phyloP scores from a whole-genome alignment of 2,888 invertebrate genomes.

The Fragum fragum region DNA sequence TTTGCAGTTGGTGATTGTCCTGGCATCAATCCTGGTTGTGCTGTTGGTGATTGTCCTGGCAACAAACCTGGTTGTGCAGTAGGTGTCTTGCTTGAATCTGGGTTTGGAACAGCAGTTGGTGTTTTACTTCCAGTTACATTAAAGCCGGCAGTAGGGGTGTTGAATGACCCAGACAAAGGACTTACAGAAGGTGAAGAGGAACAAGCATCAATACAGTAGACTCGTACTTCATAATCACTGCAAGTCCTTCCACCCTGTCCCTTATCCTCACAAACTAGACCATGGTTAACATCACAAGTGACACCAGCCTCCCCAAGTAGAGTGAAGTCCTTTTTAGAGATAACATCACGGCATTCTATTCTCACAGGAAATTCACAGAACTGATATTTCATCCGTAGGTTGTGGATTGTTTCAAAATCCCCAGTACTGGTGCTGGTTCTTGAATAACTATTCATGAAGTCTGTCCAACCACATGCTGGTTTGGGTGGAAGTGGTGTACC shows the following conservation, averaged over 20 bases:
- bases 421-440: conserved; percentile 76
- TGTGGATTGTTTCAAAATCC: conserved; percentile 81
- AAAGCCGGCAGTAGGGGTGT: conserved; percentile 52
- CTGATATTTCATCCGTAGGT: conserved; percentile 70
- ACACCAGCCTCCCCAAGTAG: conserved; percentile 91
- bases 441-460: conserved; percentile 90
- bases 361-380: conserved; percentile 87
- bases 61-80: conserved; percentile 42
- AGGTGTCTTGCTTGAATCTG: conserved; percentile 44
- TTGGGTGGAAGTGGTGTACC: conserved; percentile 63
- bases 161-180: conserved; percentile 5
- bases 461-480: conserved; percentile 89
- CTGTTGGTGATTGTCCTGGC: conserved; percentile 52
- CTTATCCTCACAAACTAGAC: conserved; percentile 76
- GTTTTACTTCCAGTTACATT: conserved; percentile 24
- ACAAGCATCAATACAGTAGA: conserved; percentile 83
- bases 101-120: conserved; percentile 48
- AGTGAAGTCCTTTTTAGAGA: conserved; percentile 89
- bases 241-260: conserved; percentile 71
- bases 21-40: conserved; percentile 40
- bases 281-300: conserved; percentile 89
- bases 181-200: conserved; percentile 30
- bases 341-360: conserved; percentile 92
- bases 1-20: conserved; percentile 46
- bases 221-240: conserved; percentile 84